Percentiles rank a stretch among this genome's conserved stretches.
phyloP scores from a whole-genome alignment of 2,888 invertebrate species.

The Macrosiphum euphorbiae region DNA sequence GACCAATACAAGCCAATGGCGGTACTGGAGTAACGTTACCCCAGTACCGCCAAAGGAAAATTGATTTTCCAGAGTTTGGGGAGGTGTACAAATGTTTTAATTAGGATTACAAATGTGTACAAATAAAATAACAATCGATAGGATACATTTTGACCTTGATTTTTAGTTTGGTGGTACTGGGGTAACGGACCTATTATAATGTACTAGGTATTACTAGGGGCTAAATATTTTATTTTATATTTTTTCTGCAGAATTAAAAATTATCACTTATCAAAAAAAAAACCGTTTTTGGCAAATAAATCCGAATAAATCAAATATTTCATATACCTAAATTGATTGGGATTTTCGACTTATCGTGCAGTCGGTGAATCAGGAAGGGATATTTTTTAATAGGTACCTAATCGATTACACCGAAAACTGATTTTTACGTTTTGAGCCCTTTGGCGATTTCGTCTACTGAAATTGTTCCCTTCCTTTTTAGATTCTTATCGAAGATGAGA shows the following conservation, averaged over 20 bases:
- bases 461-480: background rate
- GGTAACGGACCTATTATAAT: no score
- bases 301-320: background rate
- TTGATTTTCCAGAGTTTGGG: no score
- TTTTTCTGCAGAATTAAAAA: background rate
- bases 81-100: no score
- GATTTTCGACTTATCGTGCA: background rate
- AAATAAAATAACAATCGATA: no score
- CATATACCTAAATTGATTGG: background rate
- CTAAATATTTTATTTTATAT: background rate
- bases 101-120: no score
- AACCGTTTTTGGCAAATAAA: background rate
- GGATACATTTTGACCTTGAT: no score
- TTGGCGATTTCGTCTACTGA: background rate
- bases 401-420: background rate
- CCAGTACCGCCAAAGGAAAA: no score
- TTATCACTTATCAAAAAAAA: background rate
- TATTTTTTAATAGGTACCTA: background rate
- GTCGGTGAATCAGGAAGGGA: background rate
- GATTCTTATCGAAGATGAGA: conserved; percentile 2
- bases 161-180: no score
- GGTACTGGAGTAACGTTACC: no score
- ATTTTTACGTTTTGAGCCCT: background rate
- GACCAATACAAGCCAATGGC: no score
- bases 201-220: background rate